phyloP scores from a whole-genome alignment of 2,113 vertebrate species.

The Microtus richardsoni region DNA sequence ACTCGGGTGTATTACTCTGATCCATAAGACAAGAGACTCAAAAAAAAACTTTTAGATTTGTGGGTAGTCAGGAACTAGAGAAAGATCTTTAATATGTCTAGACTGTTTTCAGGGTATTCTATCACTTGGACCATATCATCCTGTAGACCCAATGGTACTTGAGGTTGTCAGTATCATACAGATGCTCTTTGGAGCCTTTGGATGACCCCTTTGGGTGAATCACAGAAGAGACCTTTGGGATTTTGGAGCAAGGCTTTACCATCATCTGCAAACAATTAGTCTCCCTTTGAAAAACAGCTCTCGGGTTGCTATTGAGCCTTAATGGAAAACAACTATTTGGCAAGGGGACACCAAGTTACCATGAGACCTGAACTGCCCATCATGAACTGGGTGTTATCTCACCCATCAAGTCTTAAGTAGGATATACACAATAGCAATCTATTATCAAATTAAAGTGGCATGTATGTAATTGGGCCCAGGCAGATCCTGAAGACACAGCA shows the following conservation, averaged over 20 bases:
- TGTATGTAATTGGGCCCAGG: neutral
- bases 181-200: neutral
- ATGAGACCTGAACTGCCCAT: neutral
- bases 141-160: neutral
- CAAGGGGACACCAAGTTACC: neutral
- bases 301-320: neutral
- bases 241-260: neutral
- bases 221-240: neutral
- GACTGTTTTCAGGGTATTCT: neutral
- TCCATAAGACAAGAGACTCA: neutral
- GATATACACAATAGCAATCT: neutral
- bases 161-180: neutral
- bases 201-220: neutral
- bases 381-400: neutral
- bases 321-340: neutral
- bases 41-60: neutral
- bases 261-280: neutral
- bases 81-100: neutral
- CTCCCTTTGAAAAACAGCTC: neutral
- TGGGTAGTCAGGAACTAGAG: neutral
- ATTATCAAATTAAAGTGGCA: neutral
- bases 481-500: neutral
- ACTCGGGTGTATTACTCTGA: neutral
- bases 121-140: neutral
- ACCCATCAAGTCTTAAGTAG: neutral